Percentiles rank a stretch among this genome's conserved stretches.
phyloP scores from a whole-genome alignment of 1,140 invertebrate species.

The Drosophila murphyi region DNA sequence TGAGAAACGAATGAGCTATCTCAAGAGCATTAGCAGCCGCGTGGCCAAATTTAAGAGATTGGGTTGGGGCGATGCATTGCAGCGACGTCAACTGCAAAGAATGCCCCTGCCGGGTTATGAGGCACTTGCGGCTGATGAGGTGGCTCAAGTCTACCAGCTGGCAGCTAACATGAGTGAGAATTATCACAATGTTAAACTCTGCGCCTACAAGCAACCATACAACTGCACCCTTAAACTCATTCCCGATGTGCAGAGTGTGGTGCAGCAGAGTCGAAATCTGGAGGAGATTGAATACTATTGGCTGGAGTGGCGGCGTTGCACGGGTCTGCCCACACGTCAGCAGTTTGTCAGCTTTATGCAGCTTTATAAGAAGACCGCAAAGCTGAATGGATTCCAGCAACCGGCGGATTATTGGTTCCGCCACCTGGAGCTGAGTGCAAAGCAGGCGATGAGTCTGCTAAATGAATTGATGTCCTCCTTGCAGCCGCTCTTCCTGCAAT shows the following conservation, averaged over 20 bases:
- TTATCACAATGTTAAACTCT: slow-evolving; percentile 60
- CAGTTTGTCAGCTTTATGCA: slow-evolving; percentile 70
- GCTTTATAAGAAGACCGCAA: slow-evolving; percentile 71
- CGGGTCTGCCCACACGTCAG: slow-evolving; percentile 49
- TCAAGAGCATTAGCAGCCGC: slow-evolving; percentile 25
- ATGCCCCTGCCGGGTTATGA: slow-evolving; percentile 62
- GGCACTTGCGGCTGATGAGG: slow-evolving; percentile 36
- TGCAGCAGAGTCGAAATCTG: slow-evolving; percentile 58
- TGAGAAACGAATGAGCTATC: slow-evolving; percentile 52
- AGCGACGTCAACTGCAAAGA: slow-evolving; percentile 49
- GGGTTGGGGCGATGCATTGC: slow-evolving; percentile 35
- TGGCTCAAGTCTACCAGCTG: slow-evolving; percentile 49
- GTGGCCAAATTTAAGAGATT: slow-evolving; percentile 61
- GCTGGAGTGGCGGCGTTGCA: slow-evolving; percentile 68
- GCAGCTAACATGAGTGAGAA: slow-evolving; percentile 68
- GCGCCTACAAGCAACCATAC: slow-evolving; percentile 56
- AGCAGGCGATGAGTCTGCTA: slow-evolving; percentile 43
- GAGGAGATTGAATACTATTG: slow-evolving; percentile 79
- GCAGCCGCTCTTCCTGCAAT: slow-evolving; percentile 68
- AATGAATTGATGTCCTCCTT: slow-evolving; percentile 57
- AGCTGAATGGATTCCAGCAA: slow-evolving; percentile 60
- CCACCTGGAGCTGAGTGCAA: slow-evolving; percentile 48
- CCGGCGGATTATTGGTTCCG: slow-evolving; percentile 76
- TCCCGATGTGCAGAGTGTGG: slow-evolving; percentile 65
- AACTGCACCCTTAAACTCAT: slow-evolving; percentile 67